Base-by-base conservation (phyloP, 2,113 vertebrate species). In the Aepyceros melampus region DNA sequence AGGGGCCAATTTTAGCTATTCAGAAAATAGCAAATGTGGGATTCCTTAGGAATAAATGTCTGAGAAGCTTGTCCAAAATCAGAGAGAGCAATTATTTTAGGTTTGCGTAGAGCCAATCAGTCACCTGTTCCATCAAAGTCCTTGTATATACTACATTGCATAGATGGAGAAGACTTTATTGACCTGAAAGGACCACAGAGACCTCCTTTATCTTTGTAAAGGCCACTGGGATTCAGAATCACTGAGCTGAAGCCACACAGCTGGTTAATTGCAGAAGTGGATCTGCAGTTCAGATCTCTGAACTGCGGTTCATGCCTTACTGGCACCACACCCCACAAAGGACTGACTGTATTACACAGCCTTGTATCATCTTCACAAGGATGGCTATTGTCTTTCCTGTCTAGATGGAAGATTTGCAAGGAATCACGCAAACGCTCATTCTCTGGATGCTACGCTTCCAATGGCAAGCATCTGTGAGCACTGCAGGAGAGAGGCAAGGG, bases 361-460 rank as follows among this genome's bases (percentile, higher is more conserved):
- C 0, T 3, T 5, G n/a, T 2, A 4, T 51, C n/a, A 11, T 81
- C 51, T 89, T 36, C 11, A 7, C 29, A 49, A 49, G 25, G 27
- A 29, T 43, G 15, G 15, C n/a, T 13, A 23, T 7, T 5, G 11
- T 8, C 31, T 88, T 49, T 87, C 36, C 31, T 16, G 2, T 62
- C 14, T 33, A 33, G 55, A 45, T 9, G 49, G 40, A 51, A 17
- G 33, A 36, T 79, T 67, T 51, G 25, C 60, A 76, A 51, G 43
- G n/a, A 45, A 7, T 89, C 21, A 7, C 13, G 10, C 19, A 62
- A n/a, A 27, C 0, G 0, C 17, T 47, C 5, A 31, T 21, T 74
- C 43, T 67, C 45, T 2, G 64, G 88, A 43, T 14, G 36, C 45
- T 17, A 12, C 16, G 29, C 45, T 79, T 58, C 40, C 64, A 27